Base-by-base conservation (phyloP, 2,797 vertebrate species). In the Odontamblyopus lacepedii region DNA sequence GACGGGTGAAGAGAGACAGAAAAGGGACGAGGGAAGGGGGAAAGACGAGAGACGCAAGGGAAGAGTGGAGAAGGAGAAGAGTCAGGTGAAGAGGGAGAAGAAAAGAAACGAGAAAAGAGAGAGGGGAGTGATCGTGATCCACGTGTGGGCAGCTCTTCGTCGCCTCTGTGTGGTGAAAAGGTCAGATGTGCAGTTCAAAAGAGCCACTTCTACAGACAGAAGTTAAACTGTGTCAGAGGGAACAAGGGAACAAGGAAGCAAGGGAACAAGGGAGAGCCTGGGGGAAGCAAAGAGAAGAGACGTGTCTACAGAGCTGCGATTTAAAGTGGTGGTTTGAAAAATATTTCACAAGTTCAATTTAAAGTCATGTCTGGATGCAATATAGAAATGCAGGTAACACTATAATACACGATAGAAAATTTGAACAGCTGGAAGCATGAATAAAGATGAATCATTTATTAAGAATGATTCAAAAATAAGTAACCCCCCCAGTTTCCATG, bases 121-220 rank as follows among this genome's bases (percentile, higher is more conserved):
- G 16, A 41, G 38, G 11, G 11, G 48, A 26, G 5, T 23, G 12
- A 59, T 44, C 15, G 44, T 48, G 44, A 44, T 44, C 41, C 41
- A 2, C 15, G 26, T 23, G 72, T 26, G 53, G 41, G 13, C 11
- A 16, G 5, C 13, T 8, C 57, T 59, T 63, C 63, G 50, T 74
- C 62, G 48, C 9, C 78, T 26, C 26, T 48, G 61, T 26, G 75
- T 41, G 19, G 62, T 1, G 65, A 59, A 59, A 55, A 70, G 72
- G 75, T 68, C 59, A 67, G 30, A 41, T 23, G 62, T 5, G n/a
- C 44, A 35, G 64, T 55, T 67, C 3, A 61, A 44, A 13, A 38
- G 57, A 8, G n/a, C 44, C 27, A 56, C 50, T 38, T 66, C 63
- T 50, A 44, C 15, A 18, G 6, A 27, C 30, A 15, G 38, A 35